Base-by-base conservation (phyloP, 2,888 invertebrate genomes). In the Mystacides longicornis region DNA sequence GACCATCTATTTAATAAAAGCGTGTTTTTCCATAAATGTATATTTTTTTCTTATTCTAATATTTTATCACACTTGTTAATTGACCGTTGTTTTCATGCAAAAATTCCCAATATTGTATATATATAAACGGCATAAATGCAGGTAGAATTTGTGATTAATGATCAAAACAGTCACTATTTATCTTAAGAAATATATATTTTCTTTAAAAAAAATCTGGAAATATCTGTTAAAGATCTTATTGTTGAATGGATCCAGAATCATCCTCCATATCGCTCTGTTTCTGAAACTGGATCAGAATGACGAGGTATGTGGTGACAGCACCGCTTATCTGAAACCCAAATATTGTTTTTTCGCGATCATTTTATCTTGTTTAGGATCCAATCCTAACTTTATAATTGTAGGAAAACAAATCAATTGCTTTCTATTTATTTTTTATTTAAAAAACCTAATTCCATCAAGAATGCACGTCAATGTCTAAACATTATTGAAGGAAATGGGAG, bases 271-370 rank as follows among this genome's bases (percentile, higher is more conserved):
- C 71, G 48, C 79, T 77, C 33, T 78, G 79, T 65, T 78, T 75
- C 67, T 81, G 81, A 58, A 81, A 81, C 64, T 81, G 81, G 65
- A 81, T 78, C 9, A 81, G 67, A 56, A 81, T 81, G 3, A 81
- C 81, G 52, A 81, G 65, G 64, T 81, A 81, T 0, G 81, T 81
- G 0, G 80, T 80, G 1, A 81, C 81, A 2, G 79, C 79, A 2
- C 80, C 81, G 2, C 79, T 73, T 18, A 81, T 73, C 81, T 81
- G 69, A 23, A 72, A 71, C n/a, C n/a, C n/a, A n/a, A n/a, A n/a
- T n/a, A n/a, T n/a, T n/a, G n/a, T n/a, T n/a, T n/a, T n/a, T n/a
- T n/a, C n/a, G n/a, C n/a, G n/a, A n/a, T n/a, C n/a, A n/a, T n/a
- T n/a, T n/a, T n/a, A n/a, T n/a, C n/a, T n/a, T n/a, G n/a, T n/a